Conservation (phyloP, 2,113 vertebrate genomes). For the Phalacrocorax brasilianus region DNA sequence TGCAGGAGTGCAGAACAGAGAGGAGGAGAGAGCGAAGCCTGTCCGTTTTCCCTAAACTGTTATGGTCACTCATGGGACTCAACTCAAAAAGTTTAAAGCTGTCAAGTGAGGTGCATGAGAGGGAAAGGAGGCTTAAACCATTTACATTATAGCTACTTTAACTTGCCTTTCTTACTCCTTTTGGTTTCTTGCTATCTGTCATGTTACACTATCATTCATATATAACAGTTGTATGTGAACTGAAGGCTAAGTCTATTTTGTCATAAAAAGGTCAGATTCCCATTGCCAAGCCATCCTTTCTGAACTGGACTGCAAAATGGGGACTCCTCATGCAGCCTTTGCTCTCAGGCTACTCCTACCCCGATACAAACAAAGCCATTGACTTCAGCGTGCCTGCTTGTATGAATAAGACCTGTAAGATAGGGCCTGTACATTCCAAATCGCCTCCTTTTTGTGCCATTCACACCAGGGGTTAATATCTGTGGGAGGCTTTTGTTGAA, state of each 20-base stretch:
- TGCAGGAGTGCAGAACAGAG: neutral
- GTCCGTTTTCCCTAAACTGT: neutral
- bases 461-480: slow-evolving; percentile 33
- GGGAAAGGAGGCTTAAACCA: neutral
- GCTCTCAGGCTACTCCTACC: neutral
- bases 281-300: neutral
- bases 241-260: neutral
- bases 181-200: neutral
- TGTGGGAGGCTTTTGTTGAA: slow-evolving; percentile 27
- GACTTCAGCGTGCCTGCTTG: neutral
- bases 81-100: neutral
- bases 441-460: slow-evolving; percentile 23
- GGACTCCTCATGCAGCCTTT: neutral
- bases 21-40: neutral
- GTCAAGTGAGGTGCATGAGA: neutral
- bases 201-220: neutral
- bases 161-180: neutral
- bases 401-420: slow-evolving; percentile 32
- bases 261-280: neutral
- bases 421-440: slow-evolving; percentile 19
- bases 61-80: neutral
- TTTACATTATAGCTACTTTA: neutral
- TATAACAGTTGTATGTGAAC: neutral
- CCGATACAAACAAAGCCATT: slow-evolving; percentile 34
- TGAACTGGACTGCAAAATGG: neutral